Percentiles rank a stretch among this genome's conserved stretches.
These are phyloP conservation scores for Melolontha melolontha DNA, from an alignment of 2,888 invertebrate genomes.

Conservation along the genomic window DNA sequence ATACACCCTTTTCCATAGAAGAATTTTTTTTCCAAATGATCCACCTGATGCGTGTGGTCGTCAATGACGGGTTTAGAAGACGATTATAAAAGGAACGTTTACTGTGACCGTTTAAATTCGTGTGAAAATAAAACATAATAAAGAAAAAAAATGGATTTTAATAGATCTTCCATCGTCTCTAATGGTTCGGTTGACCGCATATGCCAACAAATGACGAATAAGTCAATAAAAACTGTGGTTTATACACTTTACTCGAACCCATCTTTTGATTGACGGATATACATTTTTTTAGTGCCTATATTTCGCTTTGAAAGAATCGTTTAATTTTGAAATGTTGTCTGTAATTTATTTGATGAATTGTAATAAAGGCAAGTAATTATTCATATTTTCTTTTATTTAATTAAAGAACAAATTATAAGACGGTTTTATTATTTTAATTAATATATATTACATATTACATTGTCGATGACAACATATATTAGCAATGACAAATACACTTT, in stretches of 20 bases:
- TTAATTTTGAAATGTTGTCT: too few relatives aligned
- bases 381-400: not conserved
- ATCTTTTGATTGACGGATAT: slow-evolving; percentile 33
- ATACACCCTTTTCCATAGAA: slow-evolving; percentile 13
- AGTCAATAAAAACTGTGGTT: slow-evolving; percentile 40
- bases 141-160: slow-evolving; percentile 32
- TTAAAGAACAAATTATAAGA: too few relatives aligned
- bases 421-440: too few relatives aligned
- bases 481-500: too few relatives aligned
- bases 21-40: slow-evolving; percentile 20
- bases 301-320: too few relatives aligned
- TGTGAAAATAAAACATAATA: slow-evolving; percentile 40
- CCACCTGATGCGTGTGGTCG: slow-evolving; percentile 48
- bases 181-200: slow-evolving; percentile 39
- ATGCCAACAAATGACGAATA: slow-evolving; percentile 39
- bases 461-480: too few relatives aligned
- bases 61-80: slow-evolving; percentile 46
- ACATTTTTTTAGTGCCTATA: not conserved
- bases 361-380: not conserved
- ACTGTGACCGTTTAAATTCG: slow-evolving; percentile 32
- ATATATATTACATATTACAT: too few relatives aligned
- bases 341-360: too few relatives aligned
- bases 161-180: slow-evolving; percentile 26
- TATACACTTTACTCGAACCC: slow-evolving; percentile 17
- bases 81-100: slow-evolving; percentile 28